A percentile compares a stretch with the other conserved stretches of the same genome.
Evolutionary conservation across 2,113 vertebrate species (phyloP).

Genomic region (Crotophaga sulcirostris): DNA sequence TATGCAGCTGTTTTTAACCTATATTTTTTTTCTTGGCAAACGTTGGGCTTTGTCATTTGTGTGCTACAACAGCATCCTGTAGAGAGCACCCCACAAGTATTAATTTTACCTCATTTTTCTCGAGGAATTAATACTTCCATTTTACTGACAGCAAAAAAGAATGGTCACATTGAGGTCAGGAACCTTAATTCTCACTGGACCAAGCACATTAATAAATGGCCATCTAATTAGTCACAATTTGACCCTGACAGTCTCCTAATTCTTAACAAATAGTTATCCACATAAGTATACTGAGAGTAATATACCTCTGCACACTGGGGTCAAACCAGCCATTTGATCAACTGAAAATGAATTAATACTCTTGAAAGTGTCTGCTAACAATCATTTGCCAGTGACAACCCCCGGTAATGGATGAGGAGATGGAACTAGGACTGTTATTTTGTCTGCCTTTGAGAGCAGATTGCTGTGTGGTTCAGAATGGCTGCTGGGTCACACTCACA

Average conservation of each 20-base stretch:
- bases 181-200: background rate
- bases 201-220: too few species aligned
- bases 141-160: background rate
- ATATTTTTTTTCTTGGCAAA: background rate
- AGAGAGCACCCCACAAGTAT: background rate
- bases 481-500: background rate
- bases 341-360: background rate
- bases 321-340: background rate
- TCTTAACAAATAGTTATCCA: background rate
- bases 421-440: background rate
- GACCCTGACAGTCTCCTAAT: background rate
- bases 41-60: background rate
- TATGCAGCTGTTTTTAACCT: background rate
- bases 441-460: background rate
- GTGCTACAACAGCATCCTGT: background rate
- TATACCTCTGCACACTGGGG: background rate
- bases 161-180: background rate
- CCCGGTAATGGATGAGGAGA: fast-evolving
- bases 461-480: fast-evolving
- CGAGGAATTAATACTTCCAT: background rate
- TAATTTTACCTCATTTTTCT: background rate
- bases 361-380: fast-evolving
- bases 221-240: background rate
- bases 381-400: background rate
- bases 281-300: background rate